phyloP scores from a whole-genome alignment of 1,140 invertebrate genomes.

The Hypsibius dujardini region DNA sequence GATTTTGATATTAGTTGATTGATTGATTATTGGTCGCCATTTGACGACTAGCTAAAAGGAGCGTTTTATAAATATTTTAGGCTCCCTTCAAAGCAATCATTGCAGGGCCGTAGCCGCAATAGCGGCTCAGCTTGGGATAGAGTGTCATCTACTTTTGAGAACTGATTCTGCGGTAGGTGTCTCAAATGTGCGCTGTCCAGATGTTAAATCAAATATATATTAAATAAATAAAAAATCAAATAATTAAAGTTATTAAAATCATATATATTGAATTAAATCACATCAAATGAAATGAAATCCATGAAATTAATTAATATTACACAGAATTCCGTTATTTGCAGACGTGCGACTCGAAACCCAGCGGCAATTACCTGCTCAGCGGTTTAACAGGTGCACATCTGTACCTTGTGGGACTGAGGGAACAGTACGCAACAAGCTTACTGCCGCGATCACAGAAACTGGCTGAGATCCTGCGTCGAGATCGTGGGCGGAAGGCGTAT shows the following conservation, averaged over 20 bases:
- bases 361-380: neutral
- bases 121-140: neutral
- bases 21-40: too few species aligned
- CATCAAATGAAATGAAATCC: too few species aligned
- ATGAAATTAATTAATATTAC: too few species aligned
- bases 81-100: neutral
- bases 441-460: neutral
- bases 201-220: too few species aligned
- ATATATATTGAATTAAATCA: too few species aligned
- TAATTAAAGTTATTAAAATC: too few species aligned
- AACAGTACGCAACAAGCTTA: neutral
- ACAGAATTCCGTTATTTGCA: too few species aligned
- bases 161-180: neutral
- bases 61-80: neutral
- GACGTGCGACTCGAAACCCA: neutral
- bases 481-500: neutral
- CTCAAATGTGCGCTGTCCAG: too few species aligned
- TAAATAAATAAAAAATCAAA: too few species aligned
- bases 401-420: neutral
- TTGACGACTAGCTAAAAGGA: too few species aligned
- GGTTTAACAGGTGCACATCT: neutral
- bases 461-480: neutral
- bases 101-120: neutral
- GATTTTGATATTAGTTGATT: too few species aligned
- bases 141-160: neutral